Evolutionary conservation across 2,797 vertebrate genomes (phyloP), one percentile per base, ranked within the genome.

Genomic region (Moxostoma hubbsi): DNA sequence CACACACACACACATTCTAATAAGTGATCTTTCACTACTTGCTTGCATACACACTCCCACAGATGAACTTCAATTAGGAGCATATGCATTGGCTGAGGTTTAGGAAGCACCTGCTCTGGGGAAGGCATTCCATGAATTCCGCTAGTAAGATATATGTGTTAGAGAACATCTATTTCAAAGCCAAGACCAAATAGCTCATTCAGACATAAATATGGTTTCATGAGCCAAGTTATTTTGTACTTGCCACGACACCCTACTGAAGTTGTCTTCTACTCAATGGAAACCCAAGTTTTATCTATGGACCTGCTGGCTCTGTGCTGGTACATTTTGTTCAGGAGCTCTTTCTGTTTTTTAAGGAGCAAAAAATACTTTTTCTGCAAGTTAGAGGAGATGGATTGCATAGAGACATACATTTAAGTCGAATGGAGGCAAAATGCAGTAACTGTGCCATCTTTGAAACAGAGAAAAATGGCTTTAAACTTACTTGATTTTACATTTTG

Each of bases 291-390:
- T 63, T 72, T 55, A 77, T 77, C 54, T 61, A 58, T 75, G 9
- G 76, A 43, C 59, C 65, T 65, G 74, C 62, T 84, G 84, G 72
- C 79, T 9, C 2, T 61, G 66, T 74, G 79, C 16, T 81, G 76
- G 67, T 50, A 1, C 4, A 77, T 73, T 77, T 50, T 24, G 62
- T 63, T 69, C 57, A 71, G 62, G 51, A 83, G 57, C 64, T 68
- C 78, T 80, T 7, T 18, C 1, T 7, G 24, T 7, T 61, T 69
- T 73, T 43, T 16, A 46, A 47, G 11, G 7, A 65, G 1, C 16
- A 15, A 18, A 18, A 43, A 61, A 45, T 46, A 57, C n/a, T 6
- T 51, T 5, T 0, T 0, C 9, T 24, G 24, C 24, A 24, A 24
- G 24, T 24, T 24, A 36, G 36, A 36, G 36, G 36, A 36, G 36